Conservation (phyloP, 2,888 invertebrate species). For the Eumacrocentrus americanus region DNA sequence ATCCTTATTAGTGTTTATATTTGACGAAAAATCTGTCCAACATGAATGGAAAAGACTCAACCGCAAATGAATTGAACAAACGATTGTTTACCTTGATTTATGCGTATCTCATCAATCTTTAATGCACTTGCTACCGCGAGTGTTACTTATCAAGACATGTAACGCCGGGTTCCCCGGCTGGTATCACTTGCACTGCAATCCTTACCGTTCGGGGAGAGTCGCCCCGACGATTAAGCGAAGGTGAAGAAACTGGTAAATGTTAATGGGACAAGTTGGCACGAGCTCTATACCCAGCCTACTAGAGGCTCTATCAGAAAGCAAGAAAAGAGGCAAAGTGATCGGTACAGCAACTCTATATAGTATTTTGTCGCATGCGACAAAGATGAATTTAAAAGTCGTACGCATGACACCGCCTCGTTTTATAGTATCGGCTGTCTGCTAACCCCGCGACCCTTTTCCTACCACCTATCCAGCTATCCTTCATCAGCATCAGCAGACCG, state of each 20-base stretch:
- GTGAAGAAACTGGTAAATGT: conserved; percentile 12
- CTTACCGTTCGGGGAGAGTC: neutral
- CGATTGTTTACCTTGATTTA: no score
- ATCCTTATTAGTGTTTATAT: no score
- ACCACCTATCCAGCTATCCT: conserved; percentile 35
- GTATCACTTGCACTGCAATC: conserved; percentile 19
- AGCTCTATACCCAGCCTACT: conserved; percentile 1
- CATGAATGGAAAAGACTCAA: no score
- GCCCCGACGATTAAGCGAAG: conserved; percentile 8
- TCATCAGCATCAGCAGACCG: conserved; percentile 16
- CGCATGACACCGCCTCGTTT: conserved; percentile 35
- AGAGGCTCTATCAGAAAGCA: neutral
- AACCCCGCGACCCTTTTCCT: conserved; percentile 42
- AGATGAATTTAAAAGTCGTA: conserved; percentile 33
- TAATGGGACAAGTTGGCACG: conserved; percentile 4
- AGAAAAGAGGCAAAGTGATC: neutral
- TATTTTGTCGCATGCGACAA: neutral
- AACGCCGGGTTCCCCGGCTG: neutral
- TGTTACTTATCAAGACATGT: no score
- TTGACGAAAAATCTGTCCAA: no score
- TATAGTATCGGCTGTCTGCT: conserved; percentile 38
- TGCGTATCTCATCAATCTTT: no score
- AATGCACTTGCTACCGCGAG: no score
- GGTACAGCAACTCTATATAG: neutral
- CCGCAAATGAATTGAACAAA: no score